Base-by-base conservation (phyloP, 2,888 invertebrate species). In the Leptarthrus brevirostris region DNA sequence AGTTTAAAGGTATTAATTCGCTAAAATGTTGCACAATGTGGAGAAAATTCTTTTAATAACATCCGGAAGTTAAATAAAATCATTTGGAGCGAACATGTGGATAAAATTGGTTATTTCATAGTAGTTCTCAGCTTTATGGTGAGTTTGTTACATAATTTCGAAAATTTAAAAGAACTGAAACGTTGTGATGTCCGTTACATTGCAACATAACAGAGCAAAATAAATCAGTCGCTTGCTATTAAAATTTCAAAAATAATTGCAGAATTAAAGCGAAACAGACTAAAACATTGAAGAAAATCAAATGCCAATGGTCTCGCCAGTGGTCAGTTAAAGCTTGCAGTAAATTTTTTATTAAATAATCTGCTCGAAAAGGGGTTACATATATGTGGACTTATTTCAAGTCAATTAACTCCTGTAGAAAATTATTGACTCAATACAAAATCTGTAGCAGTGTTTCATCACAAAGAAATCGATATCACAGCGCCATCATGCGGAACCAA, bases 401-500 rank as follows among this genome's bases (percentile, higher is more conserved):
- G 58, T 34, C 36, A 58, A 58, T 58, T 34, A 36, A 18, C 58
- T 58, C 20, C 36, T 34, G 58, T 20, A 58, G 58, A 58, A 58
- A 58, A 58, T 58, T 58, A 58, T 58, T 36, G 58, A n/a, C 58
- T 58, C 58, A 5, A 36, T 58, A 34, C 34, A 58, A 58, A 58
- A 58, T 58, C 58, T 58, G 36, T 36, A 34, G 20, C 34, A 58
- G 26, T 30, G 58, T 58, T 58, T 58, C 36, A 34, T 34, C 36
- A 58, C 58, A 58, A 58, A 58, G 58, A 58, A 58, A 58, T 58
- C 58, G 58, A 58, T 58, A 58, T 58, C 58, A 58, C 58, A 58
- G 58, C 20, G 58, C 58, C 58, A 36, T 36, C 58, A 58, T 58
- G 58, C 58, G 36, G 58, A 58, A 58, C 58, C 58, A 18, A 58